phyloP scores from a whole-genome alignment of 2,113 vertebrate genomes.

The Gobius niger region DNA sequence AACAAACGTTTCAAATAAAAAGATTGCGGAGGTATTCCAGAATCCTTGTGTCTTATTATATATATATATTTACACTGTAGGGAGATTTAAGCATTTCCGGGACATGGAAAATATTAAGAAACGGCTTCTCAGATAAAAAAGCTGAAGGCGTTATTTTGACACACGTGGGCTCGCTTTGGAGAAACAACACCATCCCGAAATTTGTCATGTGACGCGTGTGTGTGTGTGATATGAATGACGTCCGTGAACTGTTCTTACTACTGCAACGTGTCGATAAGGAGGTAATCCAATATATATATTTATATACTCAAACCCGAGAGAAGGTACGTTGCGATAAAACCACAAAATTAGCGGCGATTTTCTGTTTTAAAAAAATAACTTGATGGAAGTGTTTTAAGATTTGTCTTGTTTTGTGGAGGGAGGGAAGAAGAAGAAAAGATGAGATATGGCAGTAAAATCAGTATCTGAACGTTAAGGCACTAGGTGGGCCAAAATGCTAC shows the following conservation, averaged over 20 bases:
- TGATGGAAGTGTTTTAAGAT: conserved; percentile 71
- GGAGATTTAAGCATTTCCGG: conserved; percentile 52
- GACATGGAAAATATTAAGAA: conserved; percentile 50
- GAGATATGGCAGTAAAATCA: conserved; percentile 89
- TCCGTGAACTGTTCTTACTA: conserved; percentile 67
- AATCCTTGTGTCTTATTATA: conserved; percentile 75
- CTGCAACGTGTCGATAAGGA: conserved; percentile 81
- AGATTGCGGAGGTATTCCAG: conserved; percentile 90
- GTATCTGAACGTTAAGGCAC: conserved; percentile 95
- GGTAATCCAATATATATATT: conserved; percentile 68
- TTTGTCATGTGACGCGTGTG: conserved; percentile 40
- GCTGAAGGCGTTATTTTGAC: conserved; percentile 49
- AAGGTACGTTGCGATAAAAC: conserved; percentile 74
- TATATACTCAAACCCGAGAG: conserved; percentile 62
- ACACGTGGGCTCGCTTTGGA: conserved; percentile 51
- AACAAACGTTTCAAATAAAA: conserved; percentile 81
- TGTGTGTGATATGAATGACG: conserved; percentile 55
- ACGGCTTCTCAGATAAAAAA: conserved; percentile 31
- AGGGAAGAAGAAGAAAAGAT: conserved; percentile 56
- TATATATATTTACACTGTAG: conserved; percentile 64
- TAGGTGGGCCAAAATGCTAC: conserved; percentile 86
- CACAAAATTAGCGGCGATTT: conserved; percentile 59
- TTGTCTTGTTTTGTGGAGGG: conserved; percentile 67
- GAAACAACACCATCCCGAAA: conserved; percentile 57
- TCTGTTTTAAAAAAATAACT: conserved; percentile 61